Percentiles rank a stretch among this genome's conserved stretches.
phyloP scores from a whole-genome alignment of 2,113 vertebrate species.

The Synchiropus splendidus region DNA sequence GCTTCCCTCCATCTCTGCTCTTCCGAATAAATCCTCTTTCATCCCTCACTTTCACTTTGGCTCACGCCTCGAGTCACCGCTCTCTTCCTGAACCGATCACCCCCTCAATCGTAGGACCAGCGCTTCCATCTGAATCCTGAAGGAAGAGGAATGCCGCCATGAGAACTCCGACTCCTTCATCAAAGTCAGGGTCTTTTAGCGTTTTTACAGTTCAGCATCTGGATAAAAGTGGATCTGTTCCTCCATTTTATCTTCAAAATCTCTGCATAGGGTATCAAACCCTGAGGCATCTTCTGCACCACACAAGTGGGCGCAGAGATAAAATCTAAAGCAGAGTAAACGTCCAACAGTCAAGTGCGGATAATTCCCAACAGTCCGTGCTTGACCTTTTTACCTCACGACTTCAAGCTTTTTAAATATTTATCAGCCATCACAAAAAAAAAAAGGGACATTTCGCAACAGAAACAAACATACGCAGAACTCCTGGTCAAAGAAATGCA shows the following conservation, averaged over 20 bases:
- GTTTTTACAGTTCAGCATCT: slow-evolving; percentile 16
- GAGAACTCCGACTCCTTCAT: slow-evolving; percentile 5
- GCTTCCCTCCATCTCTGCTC: slow-evolving; percentile 7
- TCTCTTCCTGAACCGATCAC: background rate
- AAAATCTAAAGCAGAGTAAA: background rate
- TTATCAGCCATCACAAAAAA: no score
- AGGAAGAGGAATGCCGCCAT: no score
- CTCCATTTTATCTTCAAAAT: slow-evolving; percentile 18
- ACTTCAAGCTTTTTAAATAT: no score
- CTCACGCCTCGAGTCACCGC: slow-evolving; percentile 6
- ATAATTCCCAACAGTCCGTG: no score
- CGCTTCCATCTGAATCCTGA: slow-evolving; percentile 5
- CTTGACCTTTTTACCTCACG: no score
- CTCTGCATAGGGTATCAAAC: slow-evolving; percentile 3
- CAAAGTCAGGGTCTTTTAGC: slow-evolving; percentile 32
- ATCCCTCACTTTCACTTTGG: slow-evolving; percentile 19
- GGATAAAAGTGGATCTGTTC: slow-evolving; percentile 14
- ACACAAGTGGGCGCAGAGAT: slow-evolving; percentile 3
- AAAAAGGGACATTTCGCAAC: no score
- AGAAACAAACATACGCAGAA: no score
- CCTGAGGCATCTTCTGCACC: slow-evolving; percentile 5
- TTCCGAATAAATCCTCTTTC: slow-evolving; percentile 11
- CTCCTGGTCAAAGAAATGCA: no score
- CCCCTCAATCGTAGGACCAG: slow-evolving; percentile 1
- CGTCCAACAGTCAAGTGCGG: no score